Evolutionary conservation across 1,140 invertebrate species (phyloP).

Genomic region (Ditylenchus dipsaci): DNA sequence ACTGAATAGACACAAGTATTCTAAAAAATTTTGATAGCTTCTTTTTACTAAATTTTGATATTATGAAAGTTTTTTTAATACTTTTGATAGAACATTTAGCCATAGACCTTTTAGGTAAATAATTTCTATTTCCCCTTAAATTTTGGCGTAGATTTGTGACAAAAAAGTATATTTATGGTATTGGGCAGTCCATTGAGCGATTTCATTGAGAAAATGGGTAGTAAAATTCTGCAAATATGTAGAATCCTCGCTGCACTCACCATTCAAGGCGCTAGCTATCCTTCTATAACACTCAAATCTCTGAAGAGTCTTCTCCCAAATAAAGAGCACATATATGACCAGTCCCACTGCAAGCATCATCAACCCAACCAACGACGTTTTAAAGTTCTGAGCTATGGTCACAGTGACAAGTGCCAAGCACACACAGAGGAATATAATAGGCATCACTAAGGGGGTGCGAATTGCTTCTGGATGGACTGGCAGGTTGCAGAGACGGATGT

Average conservation of each 20-base stretch:
- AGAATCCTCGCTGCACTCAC: too few relatives aligned
- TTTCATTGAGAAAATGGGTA: too few relatives aligned
- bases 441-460: conserved; percentile 31
- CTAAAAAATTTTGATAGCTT: conserved; percentile 16
- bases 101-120: too few relatives aligned
- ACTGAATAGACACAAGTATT: conserved; percentile 9
- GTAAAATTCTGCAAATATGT: too few relatives aligned
- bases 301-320: conserved; percentile 10
- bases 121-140: too few relatives aligned
- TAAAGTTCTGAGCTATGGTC: conserved; percentile 23
- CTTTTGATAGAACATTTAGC: too few relatives aligned
- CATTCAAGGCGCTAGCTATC: conserved; percentile 5
- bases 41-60: background rate
- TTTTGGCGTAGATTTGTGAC: too few relatives aligned
- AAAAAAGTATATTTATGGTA: too few relatives aligned
- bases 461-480: conserved; percentile 46
- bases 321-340: conserved; percentile 13
- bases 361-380: conserved; percentile 26
- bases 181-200: too few relatives aligned
- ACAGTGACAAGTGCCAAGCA: conserved; percentile 16
- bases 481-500: conserved; percentile 38
- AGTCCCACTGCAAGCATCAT: conserved; percentile 11
- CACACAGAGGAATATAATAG: conserved; percentile 33
- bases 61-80: background rate
- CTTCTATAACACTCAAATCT: background rate